These are phyloP conservation scores for Laothoe populi DNA, from an alignment of 2,888 invertebrate species.

Conservation along the genomic window DNA sequence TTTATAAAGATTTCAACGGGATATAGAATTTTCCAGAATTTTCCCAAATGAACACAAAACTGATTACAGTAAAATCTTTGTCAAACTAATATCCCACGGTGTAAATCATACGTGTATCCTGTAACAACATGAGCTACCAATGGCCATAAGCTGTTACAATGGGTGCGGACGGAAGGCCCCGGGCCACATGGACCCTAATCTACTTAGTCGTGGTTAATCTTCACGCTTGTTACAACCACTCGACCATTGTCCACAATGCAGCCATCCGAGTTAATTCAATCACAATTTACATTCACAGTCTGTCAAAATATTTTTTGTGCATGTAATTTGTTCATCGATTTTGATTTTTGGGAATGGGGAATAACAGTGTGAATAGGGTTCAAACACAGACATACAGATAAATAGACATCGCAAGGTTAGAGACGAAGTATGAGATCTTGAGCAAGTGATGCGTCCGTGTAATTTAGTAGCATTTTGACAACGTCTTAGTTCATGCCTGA, in stretches of 20 bases:
- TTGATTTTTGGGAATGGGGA: background rate
- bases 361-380: background rate
- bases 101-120: slow-evolving; percentile 25
- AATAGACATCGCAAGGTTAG: background rate
- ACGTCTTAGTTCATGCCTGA: too few relatives aligned
- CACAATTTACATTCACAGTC: slow-evolving; percentile 52
- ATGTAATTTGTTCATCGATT: slow-evolving; percentile 34
- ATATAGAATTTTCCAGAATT: background rate
- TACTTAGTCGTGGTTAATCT: slow-evolving; percentile 70
- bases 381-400: background rate
- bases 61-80: background rate
- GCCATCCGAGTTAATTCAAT: slow-evolving; percentile 63
- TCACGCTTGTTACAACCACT: slow-evolving; percentile 37
- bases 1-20: background rate
- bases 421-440: too few relatives aligned
- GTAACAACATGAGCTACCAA: background rate
- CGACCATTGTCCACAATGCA: slow-evolving; percentile 48
- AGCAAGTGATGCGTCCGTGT: too few relatives aligned
- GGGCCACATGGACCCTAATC: slow-evolving; percentile 71
- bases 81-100: slow-evolving; percentile 17
- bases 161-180: slow-evolving; percentile 52
- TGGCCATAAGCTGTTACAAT: slow-evolving; percentile 31
- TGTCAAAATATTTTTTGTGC: slow-evolving; percentile 33
- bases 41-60: background rate
- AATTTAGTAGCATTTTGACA: too few relatives aligned